Evolutionary conservation across 2,888 invertebrate species (phyloP).

Genomic region (Chironomus riparius): DNA sequence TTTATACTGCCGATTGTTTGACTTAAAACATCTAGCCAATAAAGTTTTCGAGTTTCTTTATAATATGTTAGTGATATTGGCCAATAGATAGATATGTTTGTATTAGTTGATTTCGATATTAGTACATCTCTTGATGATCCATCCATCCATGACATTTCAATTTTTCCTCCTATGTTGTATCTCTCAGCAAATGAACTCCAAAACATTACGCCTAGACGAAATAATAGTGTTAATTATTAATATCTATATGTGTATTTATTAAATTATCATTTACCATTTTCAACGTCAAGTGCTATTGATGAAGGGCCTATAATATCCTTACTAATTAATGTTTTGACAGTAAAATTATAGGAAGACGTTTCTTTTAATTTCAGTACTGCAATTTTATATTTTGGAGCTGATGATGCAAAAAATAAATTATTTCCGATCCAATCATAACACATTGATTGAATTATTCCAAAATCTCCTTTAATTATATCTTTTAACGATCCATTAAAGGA

Average conservation of each 20-base stretch:
- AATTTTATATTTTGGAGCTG: neutral
- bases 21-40: conserved; percentile 43
- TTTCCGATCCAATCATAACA: conserved; percentile 76
- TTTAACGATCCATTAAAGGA: conserved; percentile 51
- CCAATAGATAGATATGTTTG: conserved; percentile 43
- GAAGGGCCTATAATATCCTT: neutral
- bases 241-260: neutral
- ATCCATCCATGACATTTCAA: conserved; percentile 67
- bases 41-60: conserved; percentile 46
- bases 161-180: conserved; percentile 44
- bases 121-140: conserved; percentile 53
- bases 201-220: conserved; percentile 57
- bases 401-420: conserved; percentile 58
- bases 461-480: conserved; percentile 51
- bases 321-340: conserved; percentile 8
- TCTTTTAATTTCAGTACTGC: conserved; percentile 27
- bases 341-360: conserved; percentile 30
- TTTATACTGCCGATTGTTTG: conserved; percentile 7
- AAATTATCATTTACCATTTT: neutral
- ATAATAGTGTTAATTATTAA: neutral
- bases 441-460: conserved; percentile 55
- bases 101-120: conserved; percentile 43
- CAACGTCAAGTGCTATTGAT: conserved; percentile 13
- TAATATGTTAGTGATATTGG: conserved; percentile 69
- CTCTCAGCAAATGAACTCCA: conserved; percentile 62